A percentile compares a stretch with the other conserved stretches of the same genome.
phyloP scores from a whole-genome alignment of 2,113 vertebrate genomes.

The Sceloporus tristichus region DNA sequence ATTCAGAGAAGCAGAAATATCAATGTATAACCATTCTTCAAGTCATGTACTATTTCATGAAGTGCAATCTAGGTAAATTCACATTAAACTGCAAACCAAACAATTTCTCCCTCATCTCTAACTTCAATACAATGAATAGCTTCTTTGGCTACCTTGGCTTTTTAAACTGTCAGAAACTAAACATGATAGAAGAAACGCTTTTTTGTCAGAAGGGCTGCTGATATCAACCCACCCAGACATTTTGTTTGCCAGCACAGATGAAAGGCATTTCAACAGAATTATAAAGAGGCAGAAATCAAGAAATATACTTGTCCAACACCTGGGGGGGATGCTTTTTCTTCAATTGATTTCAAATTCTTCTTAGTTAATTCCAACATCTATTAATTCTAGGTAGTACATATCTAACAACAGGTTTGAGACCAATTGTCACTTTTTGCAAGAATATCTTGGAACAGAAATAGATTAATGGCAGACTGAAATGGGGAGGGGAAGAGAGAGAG shows the following conservation, averaged over 20 bases:
- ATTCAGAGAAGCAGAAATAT: no score
- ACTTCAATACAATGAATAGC: no score
- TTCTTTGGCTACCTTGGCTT: no score
- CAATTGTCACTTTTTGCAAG: background rate
- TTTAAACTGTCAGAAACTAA: conserved; percentile 15
- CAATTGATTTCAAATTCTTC: background rate
- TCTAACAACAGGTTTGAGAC: background rate
- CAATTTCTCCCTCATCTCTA: no score
- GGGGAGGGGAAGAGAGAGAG: background rate
- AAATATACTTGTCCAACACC: background rate
- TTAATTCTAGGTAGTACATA: conserved; percentile 8
- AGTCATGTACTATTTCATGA: no score
- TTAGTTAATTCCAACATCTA: conserved; percentile 17
- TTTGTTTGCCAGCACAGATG: conserved; percentile 44
- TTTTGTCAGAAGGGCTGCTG: conserved; percentile 48
- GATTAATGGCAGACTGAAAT: rapidly evolving
- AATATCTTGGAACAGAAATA: background rate
- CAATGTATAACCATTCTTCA: no score
- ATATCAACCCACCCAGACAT: rapidly evolving
- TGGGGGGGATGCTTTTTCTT: background rate
- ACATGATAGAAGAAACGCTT: background rate
- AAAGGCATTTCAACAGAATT: background rate
- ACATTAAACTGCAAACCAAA: no score
- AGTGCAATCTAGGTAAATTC: no score
- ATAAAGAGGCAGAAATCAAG: conserved; percentile 12